Base-by-base conservation (phyloP, 2,113 vertebrate species). In the Stigmatopora nigra region DNA sequence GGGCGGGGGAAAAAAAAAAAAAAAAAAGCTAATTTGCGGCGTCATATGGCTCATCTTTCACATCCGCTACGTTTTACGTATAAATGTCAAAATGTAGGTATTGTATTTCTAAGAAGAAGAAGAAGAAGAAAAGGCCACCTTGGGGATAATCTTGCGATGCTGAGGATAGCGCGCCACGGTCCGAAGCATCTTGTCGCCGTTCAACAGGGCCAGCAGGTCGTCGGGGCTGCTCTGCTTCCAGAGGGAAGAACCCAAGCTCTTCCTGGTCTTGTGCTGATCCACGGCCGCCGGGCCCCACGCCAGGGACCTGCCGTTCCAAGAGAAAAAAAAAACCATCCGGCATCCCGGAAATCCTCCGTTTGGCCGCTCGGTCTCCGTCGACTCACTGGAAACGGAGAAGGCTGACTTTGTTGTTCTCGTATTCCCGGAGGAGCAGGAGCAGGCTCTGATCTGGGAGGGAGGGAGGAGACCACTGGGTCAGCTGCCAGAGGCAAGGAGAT, bases 241-340 rank as follows among this genome's bases (percentile, higher is more conserved):
- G 36, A 98, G 82, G 0, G 95, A 97, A 56, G 89, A 91, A 22
- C 95, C 96, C 57, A 98, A 83, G 66, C 92, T 95, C 77, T 91
- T 94, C 69, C 92, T 90, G 1, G 93, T 92, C 82, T 93, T 96
- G 75, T 95, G 95, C 72, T 95, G 93, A 67, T 98, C 94, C 78
- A 99, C 91, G 7, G 97, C 95, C 0, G 94, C 93, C 0, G 92
- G 88, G 49, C 96, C 97, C 96, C 97, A 99, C 0, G 98, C 65
- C 11, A 96, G 79, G 52, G 90, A 92, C 71, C 96, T 99, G 71
- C 35, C 38, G 25, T 31, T 31, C 25, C 25, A 31, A 31, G 3
- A 31, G 25, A 31, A 31, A 31, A 31, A 31, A 2, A 1, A 31
- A n/a, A n/a, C n/a, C 25, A 31, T 31, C 3, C 3, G 3, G 25